Evolutionary conservation across 2,797 vertebrate species (phyloP), one percentile per base, ranked within the genome.

Genomic region (Paratrypauchen microcephalus): DNA sequence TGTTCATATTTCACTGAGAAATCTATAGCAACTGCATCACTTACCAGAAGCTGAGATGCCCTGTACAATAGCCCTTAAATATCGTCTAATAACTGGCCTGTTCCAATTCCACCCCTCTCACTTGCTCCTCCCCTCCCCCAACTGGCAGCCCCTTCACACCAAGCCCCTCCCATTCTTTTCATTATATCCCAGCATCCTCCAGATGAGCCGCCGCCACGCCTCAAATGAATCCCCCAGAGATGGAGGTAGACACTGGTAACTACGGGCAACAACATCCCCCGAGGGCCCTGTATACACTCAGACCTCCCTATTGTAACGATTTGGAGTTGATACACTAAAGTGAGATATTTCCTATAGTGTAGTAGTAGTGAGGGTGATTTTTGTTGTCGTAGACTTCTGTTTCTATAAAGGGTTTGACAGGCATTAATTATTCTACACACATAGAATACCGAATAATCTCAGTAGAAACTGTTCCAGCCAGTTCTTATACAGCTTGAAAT

Each of bases 261-360:
- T 90, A 90, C 69, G 82, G 88, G 90, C 86, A 91, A 91, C 90
- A 77, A 82, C 84, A 81, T 90, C 92, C 88, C 83, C 60, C 73
- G 71, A 9, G 78, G 85, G 77, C 86, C 62, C 13, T 6, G 26
- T 68, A 71, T 86, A 91, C 79, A 77, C 92, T 90, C 71, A 89
- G 81, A 90, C 89, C 87, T 83, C 39, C 21, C 82, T 79, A 89
- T 89, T 88, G 80, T 86, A 86, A 50, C 59, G 55, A 76, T 78
- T 67, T 71, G 79, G 70, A 77, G 75, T 66, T 73, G 24, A 66
- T 41, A 41, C 12, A n/a, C 12, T 45, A 45, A 45, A 59, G 26
- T 28, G 23, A 30, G 13, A 45, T 13, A 45, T 30, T 28, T 58
- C 3, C 56, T 28, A 41, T 62, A 32, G 57, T 59, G 57, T 7